Evolutionary conservation across 2,113 vertebrate species (phyloP).

Genomic region (Podarcis raffonei): DNA sequence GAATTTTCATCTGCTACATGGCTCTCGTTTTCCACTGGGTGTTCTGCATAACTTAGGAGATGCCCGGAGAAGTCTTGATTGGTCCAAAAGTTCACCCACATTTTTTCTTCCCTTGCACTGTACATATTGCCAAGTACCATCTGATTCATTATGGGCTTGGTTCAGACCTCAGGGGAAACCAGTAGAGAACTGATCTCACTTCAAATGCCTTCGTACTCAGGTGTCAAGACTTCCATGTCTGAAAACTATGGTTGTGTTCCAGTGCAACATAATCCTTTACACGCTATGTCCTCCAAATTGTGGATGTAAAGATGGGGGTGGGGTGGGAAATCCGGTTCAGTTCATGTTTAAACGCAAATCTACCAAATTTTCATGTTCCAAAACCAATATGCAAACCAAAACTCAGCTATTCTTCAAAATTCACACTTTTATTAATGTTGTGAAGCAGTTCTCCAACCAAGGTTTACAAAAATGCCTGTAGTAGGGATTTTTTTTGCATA

Average conservation of each 20-base stretch:
- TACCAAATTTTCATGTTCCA: not conserved
- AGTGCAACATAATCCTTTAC: not conserved
- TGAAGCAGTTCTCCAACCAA: too few relatives aligned
- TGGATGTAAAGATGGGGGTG: not conserved
- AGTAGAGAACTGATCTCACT: not conserved
- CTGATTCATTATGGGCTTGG: not conserved
- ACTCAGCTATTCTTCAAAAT: too few relatives aligned
- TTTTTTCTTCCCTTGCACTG: not conserved
- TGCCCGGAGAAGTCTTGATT: constrained; percentile 9
- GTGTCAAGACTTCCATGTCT: not conserved
- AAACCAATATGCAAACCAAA: not conserved
- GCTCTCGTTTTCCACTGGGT: not conserved
- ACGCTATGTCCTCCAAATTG: not conserved
- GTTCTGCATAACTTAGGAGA: constrained; percentile 9
- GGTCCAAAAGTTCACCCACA: not conserved
- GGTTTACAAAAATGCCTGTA: too few relatives aligned
- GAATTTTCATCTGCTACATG: not conserved
- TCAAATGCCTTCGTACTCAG: not conserved
- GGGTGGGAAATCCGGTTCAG: not conserved
- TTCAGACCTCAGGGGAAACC: not conserved
- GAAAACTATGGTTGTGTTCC: not conserved
- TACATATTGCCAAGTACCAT: not conserved
- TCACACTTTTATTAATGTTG: too few relatives aligned
- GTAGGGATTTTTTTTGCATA: not conserved
- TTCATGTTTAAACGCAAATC: not conserved